A percentile compares a stretch with the other conserved stretches of the same genome.
phyloP scores from a whole-genome alignment of 1,140 invertebrate species.

The Drosophila pseudoobscura region DNA sequence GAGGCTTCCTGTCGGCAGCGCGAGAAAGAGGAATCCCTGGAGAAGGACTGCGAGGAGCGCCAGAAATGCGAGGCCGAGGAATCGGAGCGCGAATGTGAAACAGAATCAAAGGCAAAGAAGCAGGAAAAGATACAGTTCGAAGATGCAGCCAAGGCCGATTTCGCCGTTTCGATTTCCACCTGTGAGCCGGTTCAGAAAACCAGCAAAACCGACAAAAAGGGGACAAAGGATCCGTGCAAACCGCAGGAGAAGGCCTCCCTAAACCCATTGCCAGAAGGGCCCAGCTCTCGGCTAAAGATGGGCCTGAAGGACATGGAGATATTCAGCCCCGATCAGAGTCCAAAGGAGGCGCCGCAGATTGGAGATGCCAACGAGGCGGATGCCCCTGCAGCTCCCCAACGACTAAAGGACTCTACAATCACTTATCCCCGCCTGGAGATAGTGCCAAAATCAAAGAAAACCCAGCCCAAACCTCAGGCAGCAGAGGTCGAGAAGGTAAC shows the following conservation, averaged over 20 bases:
- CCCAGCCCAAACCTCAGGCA: neutral
- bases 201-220: no score
- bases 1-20: no score
- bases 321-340: no score
- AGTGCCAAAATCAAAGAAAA: neutral
- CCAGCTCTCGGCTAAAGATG: no score
- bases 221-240: neutral
- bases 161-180: neutral
- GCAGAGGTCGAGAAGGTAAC: neutral
- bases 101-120: neutral
- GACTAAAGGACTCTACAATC: neutral
- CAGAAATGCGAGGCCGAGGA: neutral
- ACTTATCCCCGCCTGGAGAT: constrained; percentile 32
- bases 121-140: neutral
- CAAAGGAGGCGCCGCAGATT: no score
- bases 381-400: neutral
- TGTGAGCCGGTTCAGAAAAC: neutral
- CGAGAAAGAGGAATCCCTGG: neutral
- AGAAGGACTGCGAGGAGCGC: neutral
- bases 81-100: neutral
- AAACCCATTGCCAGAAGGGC: no score
- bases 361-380: no score
- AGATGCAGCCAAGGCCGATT: no score
- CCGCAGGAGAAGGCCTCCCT: neutral
- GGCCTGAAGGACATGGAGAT: no score